Evolutionary conservation across 2,797 vertebrate species (phyloP).

Genomic region (Aselliscus stoliczkanus): DNA sequence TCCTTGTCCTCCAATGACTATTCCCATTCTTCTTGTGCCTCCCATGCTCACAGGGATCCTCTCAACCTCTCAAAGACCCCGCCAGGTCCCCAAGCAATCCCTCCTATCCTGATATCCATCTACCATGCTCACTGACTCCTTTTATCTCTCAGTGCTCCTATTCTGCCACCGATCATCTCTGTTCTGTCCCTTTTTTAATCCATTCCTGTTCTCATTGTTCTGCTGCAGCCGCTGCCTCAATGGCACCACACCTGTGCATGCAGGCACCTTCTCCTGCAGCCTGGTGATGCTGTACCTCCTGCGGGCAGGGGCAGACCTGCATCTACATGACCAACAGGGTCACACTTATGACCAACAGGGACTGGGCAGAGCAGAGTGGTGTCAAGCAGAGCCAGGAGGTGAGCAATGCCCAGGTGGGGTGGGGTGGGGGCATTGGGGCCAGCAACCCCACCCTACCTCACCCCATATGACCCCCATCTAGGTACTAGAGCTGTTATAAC

Average conservation of each 20-base stretch:
- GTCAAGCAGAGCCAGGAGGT: conserved; percentile 74
- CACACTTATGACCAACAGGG: conserved; percentile 49
- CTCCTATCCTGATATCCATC: neutral
- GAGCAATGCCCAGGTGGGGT: neutral
- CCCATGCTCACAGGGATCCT: too few relatives aligned
- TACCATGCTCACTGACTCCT: neutral
- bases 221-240: conserved; percentile 77
- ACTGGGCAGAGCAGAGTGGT: conserved; percentile 77
- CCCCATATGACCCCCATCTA: neutral
- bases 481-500: conserved; percentile 78
- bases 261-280: conserved; percentile 78
- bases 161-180: neutral
- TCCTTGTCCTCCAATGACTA: neutral
- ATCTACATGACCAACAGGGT: conserved; percentile 77
- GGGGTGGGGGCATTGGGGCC: neutral
- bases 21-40: neutral
- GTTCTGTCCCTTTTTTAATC: neutral
- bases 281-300: conserved; percentile 75
- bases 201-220: neutral
- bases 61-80: neutral
- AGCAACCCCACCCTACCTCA: neutral
- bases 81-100: neutral
- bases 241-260: conserved; percentile 80
- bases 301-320: conserved; percentile 79
- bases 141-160: neutral